Base-by-base conservation (phyloP, 2,113 vertebrate species). In the Coracopsis vasa region DNA sequence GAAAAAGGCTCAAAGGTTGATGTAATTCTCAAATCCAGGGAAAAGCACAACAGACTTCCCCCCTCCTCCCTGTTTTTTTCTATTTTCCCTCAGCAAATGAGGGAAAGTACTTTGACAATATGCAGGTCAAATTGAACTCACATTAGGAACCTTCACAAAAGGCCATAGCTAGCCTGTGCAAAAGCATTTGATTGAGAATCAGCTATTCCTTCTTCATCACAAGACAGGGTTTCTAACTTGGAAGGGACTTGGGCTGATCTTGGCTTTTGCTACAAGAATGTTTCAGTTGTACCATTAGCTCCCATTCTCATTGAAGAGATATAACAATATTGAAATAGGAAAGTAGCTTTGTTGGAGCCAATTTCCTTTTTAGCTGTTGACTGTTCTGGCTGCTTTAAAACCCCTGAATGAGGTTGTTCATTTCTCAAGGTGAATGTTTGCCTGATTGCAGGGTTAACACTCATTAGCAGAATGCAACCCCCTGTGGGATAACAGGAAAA, bases 391-490 rank as follows among this genome's bases (percentile, higher is more conserved):
- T 83, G 82, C 71, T 95, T 92, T 94, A 80, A 90, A 94, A 93
- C 4, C 54, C 31, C n/a, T 29, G 44, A 71, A 80, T 71, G 61
- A 81, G 35, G 39, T 12, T 72, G 47, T 48, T 80, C 53, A 37
- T 92, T 94, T 73, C 44, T 91, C 86, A 87, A 89, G 77, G 85
- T 71, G 58, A 91, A 71, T 80, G 35, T 91, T 93, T 96, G 82
- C 41, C 72, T 80, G 65, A 86, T 47, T 92, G 65, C 6, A 7
- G 42, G 62, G 37, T 93, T 94, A 90, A 45, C 35, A 15, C 20
- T 69, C 62, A 21, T 82, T 93, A 80, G 64, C 45, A 66, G 75
- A 83, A 83, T 17, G 39, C 19, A 75, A 77, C 18, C 88, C 39
- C 29, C 83, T 64, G 80, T 67, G 54, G 45, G 50, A 67, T 88